These are phyloP conservation scores for Drosophila anomelani DNA, from an alignment of 2,888 invertebrate species.

Conservation along the genomic window DNA sequence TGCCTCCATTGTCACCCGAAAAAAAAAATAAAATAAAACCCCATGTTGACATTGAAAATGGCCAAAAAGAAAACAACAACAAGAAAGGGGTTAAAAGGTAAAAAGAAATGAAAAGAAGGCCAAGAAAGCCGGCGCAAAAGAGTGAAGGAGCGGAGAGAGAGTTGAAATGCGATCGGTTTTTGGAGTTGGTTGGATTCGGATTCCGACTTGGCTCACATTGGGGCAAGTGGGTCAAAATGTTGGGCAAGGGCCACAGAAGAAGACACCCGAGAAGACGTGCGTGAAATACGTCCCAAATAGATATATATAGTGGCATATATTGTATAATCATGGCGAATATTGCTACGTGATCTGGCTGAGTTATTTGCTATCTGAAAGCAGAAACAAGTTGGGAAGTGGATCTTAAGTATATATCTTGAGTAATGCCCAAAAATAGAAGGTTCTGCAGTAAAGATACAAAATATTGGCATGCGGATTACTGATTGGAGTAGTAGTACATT, in stretches of 20 bases:
- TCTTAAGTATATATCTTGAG: background rate
- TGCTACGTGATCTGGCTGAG: constrained; percentile 40
- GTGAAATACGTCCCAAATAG: constrained; percentile 57
- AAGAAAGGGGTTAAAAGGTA: constrained; percentile 14
- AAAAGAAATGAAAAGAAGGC: constrained; percentile 23
- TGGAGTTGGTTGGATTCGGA: background rate
- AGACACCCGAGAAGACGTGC: constrained; percentile 54
- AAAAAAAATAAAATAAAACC: constrained; percentile 13
- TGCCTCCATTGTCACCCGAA: constrained; percentile 60
- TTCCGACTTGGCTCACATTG: constrained; percentile 48
- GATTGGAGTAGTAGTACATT: background rate
- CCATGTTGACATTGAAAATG: constrained; percentile 68
- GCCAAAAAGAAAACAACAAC: constrained; percentile 18
- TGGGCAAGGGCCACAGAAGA: constrained; percentile 65
- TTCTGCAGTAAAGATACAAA: constrained; percentile 1
- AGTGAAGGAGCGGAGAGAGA: constrained; percentile 26
- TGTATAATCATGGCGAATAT: constrained; percentile 45
- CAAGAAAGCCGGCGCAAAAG: constrained; percentile 15
- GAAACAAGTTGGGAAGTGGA: background rate
- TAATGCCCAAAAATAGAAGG: constrained; percentile 14
- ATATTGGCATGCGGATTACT: constrained; percentile 4
- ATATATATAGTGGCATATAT: constrained; percentile 37
- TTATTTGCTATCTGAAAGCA: constrained; percentile 5
- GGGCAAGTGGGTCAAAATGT: constrained; percentile 73
- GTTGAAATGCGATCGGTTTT: constrained; percentile 66